phyloP scores from a whole-genome alignment of 2,113 vertebrate genomes.

The Elgaria multicarinata region DNA sequence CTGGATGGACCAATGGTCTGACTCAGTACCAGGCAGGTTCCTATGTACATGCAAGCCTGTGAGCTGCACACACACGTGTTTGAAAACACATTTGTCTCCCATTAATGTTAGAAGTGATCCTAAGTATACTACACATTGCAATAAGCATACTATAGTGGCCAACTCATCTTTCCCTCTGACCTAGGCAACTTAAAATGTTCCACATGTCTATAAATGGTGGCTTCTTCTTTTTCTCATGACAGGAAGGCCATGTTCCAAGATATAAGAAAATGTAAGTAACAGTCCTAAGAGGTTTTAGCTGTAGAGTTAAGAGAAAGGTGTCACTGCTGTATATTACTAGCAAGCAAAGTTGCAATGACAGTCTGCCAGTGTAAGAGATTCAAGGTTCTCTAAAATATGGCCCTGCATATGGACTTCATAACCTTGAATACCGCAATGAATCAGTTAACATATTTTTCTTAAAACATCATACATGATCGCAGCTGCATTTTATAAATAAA shows the following conservation, averaged over 20 bases:
- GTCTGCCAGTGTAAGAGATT: background rate
- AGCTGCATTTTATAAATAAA: accelerated
- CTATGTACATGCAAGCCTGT: too few species aligned
- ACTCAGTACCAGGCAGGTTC: too few species aligned
- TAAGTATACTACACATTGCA: background rate
- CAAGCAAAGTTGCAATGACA: background rate
- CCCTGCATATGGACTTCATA: background rate
- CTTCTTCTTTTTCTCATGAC: background rate
- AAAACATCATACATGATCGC: background rate
- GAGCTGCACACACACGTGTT: background rate
- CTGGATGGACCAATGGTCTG: too few species aligned
- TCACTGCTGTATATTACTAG: background rate
- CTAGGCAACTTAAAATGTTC: background rate
- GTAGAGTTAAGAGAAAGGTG: too few species aligned
- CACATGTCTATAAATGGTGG: background rate
- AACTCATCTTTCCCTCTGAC: background rate
- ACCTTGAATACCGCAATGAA: background rate
- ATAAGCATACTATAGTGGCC: background rate
- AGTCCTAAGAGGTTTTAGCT: background rate
- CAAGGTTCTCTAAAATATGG: background rate
- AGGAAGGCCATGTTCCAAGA: background rate
- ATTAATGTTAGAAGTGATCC: background rate
- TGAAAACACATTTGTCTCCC: background rate
- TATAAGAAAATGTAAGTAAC: background rate
- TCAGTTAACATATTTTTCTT: background rate